Percentiles rank a stretch among this genome's conserved stretches.
Conservation (phyloP, 2,888 invertebrate genomes). For the Venusia cambrica region DNA sequence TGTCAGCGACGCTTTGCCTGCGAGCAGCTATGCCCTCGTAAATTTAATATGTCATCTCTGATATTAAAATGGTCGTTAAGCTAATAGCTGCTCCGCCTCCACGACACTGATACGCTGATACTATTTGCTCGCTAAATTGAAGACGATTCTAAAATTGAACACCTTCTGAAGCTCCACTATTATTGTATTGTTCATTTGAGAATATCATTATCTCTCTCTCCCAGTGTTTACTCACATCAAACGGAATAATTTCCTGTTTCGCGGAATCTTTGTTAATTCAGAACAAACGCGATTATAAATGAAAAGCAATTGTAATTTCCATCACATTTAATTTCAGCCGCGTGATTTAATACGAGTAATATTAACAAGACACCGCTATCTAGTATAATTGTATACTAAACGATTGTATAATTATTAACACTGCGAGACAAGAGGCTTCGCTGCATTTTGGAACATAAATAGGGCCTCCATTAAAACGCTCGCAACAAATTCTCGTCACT, state of each 20-base stretch:
- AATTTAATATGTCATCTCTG: slow-evolving; percentile 79
- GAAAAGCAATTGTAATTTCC: slow-evolving; percentile 32
- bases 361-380: slow-evolving; percentile 34
- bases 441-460: slow-evolving; percentile 66
- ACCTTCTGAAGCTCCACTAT: slow-evolving; percentile 20
- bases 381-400: slow-evolving; percentile 42
- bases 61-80: slow-evolving; percentile 80
- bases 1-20: slow-evolving; percentile 63
- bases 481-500: slow-evolving; percentile 70
- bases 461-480: slow-evolving; percentile 63
- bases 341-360: slow-evolving; percentile 35
- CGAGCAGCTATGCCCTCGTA: slow-evolving; percentile 72
- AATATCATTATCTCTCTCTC: slow-evolving; percentile 27
- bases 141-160: slow-evolving; percentile 17
- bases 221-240: slow-evolving; percentile 27
- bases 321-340: slow-evolving; percentile 31
- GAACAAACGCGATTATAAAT: slow-evolving; percentile 33
- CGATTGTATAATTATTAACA: slow-evolving; percentile 51
- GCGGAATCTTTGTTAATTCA: slow-evolving; percentile 29
- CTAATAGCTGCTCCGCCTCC: slow-evolving; percentile 73
- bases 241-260: slow-evolving; percentile 28
- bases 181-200: slow-evolving; percentile 27
- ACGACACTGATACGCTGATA: slow-evolving; percentile 62
- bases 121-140: slow-evolving; percentile 34
- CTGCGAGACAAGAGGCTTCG: slow-evolving; percentile 46